Percentiles rank a stretch among this genome's conserved stretches.
Evolutionary conservation across 2,113 vertebrate genomes (phyloP).

Genomic region (Cryptotis parvus): DNA sequence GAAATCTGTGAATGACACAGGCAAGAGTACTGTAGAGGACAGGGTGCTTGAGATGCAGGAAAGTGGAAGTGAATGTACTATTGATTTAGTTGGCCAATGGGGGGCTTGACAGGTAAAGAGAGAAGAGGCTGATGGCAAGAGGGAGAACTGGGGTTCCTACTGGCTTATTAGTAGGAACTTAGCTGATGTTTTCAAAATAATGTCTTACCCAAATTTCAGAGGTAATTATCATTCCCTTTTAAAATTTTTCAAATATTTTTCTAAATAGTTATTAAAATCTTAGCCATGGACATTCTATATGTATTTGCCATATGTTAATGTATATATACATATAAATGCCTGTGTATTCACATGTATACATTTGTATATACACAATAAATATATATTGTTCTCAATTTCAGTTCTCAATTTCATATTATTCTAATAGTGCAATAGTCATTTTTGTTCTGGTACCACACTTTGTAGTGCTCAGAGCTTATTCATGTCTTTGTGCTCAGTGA

Average conservation of each 20-base stretch:
- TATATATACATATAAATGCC: too few species aligned
- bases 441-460: too few species aligned
- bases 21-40: neutral
- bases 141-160: neutral
- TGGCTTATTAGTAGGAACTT: neutral
- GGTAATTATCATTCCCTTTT: neutral
- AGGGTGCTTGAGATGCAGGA: neutral
- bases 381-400: too few species aligned
- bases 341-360: too few species aligned
- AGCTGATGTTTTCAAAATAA: conserved; percentile 32
- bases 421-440: conserved; percentile 5
- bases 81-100: neutral
- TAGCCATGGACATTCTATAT: too few species aligned
- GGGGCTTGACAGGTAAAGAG: neutral
- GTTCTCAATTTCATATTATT: conserved; percentile 21
- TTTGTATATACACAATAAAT: neutral
- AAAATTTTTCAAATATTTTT: conserved; percentile 32
- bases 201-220: conserved; percentile 12
- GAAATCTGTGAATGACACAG: neutral
- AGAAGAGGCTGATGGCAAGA: neutral
- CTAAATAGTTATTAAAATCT: conserved; percentile 27
- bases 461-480: too few species aligned
- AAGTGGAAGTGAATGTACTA: too few species aligned
- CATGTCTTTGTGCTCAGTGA: too few species aligned
- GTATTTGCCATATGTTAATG: too few species aligned